Evolutionary conservation across 1,140 invertebrate species (phyloP), one percentile per base, ranked within the genome.

Genomic region (Drosophila lacteicornis): DNA sequence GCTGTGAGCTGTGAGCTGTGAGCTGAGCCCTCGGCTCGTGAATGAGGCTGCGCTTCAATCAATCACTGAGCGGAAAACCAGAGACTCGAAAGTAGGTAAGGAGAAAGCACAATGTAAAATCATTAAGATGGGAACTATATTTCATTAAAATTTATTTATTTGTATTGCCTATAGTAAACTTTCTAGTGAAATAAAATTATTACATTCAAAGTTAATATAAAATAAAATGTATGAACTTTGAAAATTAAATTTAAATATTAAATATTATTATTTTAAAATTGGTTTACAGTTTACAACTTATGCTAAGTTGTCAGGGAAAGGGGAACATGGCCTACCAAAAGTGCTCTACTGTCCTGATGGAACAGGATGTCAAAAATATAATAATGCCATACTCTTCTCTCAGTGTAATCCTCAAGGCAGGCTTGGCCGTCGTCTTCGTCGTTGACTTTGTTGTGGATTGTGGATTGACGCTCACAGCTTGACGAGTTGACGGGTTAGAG

Each of bases 401-500:
- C 65, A 43, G 57, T 78, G 75, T 62, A 78, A 15, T 76, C 71
- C 50, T 66, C 73, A 53, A 70, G 66, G 84, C 84, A 87, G 84
- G 73, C 84, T 87, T 87, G 83, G 84, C 77, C 77, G 56, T 57
- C 67, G 63, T 80, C 67, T 68, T 70, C 43, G 69, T 62, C 80
- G 67, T 65, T 75, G 82, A 79, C 74, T 68, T 78, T 74, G 75
- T 69, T 77, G 75, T 78, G 55, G 77, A 79, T 73, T 80, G 77
- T 78, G 55, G 77, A 79, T 73, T 80, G 77, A 79, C 76, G 76
- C 76, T 79, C 80, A 69, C 75, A 87, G 85, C 84, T 84, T 87
- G 84, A 87, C 84, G 84, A 87, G 80, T 84, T 87, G 84, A 87
- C 84, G 84, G 73, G 80, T 77, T 77, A 79, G 75, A 90, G 73